A percentile compares a stretch with the other conserved stretches of the same genome.
Conservation (phyloP, 2,797 vertebrate species). For the Sciurus vulgaris region DNA sequence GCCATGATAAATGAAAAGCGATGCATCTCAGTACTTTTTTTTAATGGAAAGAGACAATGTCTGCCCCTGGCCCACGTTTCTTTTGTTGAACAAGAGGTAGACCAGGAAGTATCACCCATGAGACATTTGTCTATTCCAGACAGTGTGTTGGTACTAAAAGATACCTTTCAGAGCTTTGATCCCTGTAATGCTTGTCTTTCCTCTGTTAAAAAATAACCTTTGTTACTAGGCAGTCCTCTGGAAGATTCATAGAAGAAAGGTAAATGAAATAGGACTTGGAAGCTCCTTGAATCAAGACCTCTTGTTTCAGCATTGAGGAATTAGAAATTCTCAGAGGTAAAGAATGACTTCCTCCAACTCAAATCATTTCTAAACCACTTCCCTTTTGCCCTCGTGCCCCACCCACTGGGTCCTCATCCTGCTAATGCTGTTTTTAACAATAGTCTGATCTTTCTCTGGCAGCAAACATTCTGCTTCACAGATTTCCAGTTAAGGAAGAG, state of each 20-base stretch:
- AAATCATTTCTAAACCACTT: constrained; percentile 32
- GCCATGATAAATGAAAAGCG: not conserved
- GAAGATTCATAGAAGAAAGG: not conserved
- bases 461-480: not conserved
- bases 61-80: not conserved
- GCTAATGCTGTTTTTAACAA: not conserved
- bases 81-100: not conserved
- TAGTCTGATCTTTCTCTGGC: not conserved
- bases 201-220: not conserved
- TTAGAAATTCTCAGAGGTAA: not conserved
- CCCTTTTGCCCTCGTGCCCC: not conserved
- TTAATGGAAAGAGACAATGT: not conserved
- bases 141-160: not conserved
- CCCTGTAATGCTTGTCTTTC: not conserved
- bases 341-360: not conserved
- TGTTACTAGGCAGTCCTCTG: not conserved
- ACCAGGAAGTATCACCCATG: not conserved
- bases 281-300: not conserved
- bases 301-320: not conserved
- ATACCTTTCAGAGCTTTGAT: not conserved
- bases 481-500: constrained; percentile 2
- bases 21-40: not conserved
- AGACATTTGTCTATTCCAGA: not conserved
- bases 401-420: not conserved
- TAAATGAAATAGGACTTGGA: not conserved